Evolutionary conservation across 2,113 vertebrate species (phyloP), one percentile per base, ranked within the genome.

Genomic region (Todiramphus saurophagus): DNA sequence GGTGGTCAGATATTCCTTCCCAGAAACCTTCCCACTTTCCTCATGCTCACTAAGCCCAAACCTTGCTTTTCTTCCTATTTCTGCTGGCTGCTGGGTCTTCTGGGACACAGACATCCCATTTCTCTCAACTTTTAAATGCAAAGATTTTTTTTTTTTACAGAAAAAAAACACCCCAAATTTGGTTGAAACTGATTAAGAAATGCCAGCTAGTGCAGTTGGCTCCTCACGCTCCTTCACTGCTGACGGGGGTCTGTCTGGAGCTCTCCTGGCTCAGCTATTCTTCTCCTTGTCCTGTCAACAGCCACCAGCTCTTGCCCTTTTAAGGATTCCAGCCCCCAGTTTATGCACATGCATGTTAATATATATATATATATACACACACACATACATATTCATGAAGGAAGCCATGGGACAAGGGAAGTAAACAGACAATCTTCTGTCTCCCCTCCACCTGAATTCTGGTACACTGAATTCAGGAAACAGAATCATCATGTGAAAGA

Each of bases 211-310:
- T 58, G 31, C 46, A 55, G 41, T 16, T 1, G 0, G n/a, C 31
- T 58, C 43, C 83, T 77, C 1, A 1, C 1, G 1, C 31, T 73
- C 55, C 19, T 80, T 11, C 4, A 0, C 11, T 1, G 0, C 25
- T 63, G 69, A 19, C 30, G 56, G 39, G 43, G 25, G 14, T 62
- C n/a, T 83, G 35, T 58, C 74, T 85, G 8, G 3, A 83, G 63
- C 13, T 48, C 27, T 79, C 35, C 70, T 2, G 3, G 41, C 58
- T 76, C 74, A 91, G 35, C 13, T 78, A 0, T 60, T 75, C 69
- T 82, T 68, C 46, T 77, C n/a, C 28, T 19, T 48, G 46, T 63
- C 51, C 76, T 43, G 56, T 70, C 80, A 87, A 43, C 33, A 93
- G 51, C 68, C 41, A 69, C 11, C 68, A 78, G 27, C 7, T 93